Conservation (phyloP, 1,140 invertebrate species). For the Nasonia longicornis region DNA sequence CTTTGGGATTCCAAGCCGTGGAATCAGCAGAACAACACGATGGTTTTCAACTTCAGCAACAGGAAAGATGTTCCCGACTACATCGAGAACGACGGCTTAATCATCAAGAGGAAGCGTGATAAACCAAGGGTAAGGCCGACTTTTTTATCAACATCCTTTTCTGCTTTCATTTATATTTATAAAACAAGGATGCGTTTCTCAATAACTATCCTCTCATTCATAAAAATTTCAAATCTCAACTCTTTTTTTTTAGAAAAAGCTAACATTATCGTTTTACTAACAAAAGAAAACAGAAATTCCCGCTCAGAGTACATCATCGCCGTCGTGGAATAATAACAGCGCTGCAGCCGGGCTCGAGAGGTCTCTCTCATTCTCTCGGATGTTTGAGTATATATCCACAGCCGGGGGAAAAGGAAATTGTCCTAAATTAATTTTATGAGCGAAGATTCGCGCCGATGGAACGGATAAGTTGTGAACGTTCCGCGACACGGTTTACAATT, state of each 20-base stretch:
- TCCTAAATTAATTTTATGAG: conserved; percentile 46
- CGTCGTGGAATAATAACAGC: no score
- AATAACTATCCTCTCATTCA: no score
- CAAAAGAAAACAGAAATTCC: no score
- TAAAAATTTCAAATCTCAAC: no score
- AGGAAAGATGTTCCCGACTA: conserved; percentile 89
- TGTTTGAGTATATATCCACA: neutral
- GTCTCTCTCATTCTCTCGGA: neutral
- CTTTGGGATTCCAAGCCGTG: conserved; percentile 71
- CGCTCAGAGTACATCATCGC: no score
- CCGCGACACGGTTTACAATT: conserved; percentile 46
- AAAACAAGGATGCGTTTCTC: neutral
- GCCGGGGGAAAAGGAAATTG: conserved; percentile 39
- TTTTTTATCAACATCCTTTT: neutral
- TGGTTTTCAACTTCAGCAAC: conserved; percentile 89
- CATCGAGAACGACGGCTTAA: conserved; percentile 88
- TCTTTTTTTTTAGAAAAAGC: no score
- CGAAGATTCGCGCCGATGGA: conserved; percentile 39
- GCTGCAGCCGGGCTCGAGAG: no score
- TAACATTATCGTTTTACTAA: no score
- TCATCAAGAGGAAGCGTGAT: conserved; percentile 75
- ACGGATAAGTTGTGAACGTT: conserved; percentile 41
- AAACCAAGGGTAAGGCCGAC: conserved; percentile 77
- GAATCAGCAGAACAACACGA: conserved; percentile 75
- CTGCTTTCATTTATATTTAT: neutral